Percentiles rank a stretch among this genome's conserved stretches.
Evolutionary conservation across 1,140 invertebrate species (phyloP).

Genomic region (Globodera rostochiensis): DNA sequence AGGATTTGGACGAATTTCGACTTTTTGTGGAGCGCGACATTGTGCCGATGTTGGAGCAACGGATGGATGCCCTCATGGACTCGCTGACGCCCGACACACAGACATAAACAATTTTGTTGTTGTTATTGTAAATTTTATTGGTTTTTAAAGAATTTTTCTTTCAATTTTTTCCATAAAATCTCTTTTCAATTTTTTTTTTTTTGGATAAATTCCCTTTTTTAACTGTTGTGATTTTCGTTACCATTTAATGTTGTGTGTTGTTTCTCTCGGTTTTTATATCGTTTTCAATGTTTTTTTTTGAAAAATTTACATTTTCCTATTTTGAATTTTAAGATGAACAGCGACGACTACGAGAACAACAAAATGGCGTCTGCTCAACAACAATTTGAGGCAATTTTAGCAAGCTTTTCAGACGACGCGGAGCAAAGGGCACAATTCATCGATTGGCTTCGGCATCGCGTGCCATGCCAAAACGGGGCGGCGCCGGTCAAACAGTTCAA

Average conservation of each 20-base stretch:
- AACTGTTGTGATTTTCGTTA: no score
- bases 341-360: neutral
- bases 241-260: no score
- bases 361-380: neutral
- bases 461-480: neutral
- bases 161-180: no score
- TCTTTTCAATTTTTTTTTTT: no score
- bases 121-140: no score
- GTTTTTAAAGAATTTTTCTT: no score
- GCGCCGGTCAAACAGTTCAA: neutral
- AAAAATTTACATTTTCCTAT: neutral
- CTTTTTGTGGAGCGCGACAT: constrained; percentile 91
- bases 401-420: neutral
- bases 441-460: neutral
- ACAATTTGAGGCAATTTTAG: constrained; percentile 5
- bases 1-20: constrained; percentile 91
- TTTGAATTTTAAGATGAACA: neutral
- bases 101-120: constrained; percentile 15
- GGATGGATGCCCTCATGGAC: constrained; percentile 93
- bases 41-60: constrained; percentile 81
- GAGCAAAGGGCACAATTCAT: neutral
- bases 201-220: no score
- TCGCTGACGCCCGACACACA: constrained; percentile 68
- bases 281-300: neutral
- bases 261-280: no score